phyloP scores from a whole-genome alignment of 2,797 vertebrate genomes.

The Poecile montanus region DNA sequence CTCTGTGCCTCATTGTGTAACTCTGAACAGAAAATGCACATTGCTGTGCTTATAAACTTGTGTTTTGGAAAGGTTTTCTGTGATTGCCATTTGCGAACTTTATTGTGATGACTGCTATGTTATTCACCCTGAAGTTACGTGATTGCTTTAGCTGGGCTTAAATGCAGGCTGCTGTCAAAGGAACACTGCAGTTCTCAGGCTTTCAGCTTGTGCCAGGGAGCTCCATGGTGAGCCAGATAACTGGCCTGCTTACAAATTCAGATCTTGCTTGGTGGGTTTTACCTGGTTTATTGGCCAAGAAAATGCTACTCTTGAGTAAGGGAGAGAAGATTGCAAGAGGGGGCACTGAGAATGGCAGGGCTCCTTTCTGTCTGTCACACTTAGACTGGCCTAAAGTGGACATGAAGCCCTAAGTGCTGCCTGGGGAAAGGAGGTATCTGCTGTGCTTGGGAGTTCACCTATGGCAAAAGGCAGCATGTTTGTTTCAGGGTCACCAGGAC shows the following conservation, averaged over 20 bases:
- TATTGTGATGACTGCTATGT: not conserved
- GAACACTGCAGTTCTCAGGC: not conserved
- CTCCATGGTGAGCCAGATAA: not conserved
- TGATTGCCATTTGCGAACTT: not conserved
- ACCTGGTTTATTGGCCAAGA: not conserved
- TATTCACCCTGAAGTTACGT: not conserved
- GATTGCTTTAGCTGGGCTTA: not conserved
- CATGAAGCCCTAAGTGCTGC: not conserved
- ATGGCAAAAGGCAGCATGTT: not conserved
- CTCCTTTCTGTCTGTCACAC: not conserved
- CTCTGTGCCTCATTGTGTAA: constrained; percentile 23
- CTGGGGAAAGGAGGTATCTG: not conserved
- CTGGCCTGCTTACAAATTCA: not conserved
- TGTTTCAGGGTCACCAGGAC: not conserved
- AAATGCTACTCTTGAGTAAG: not conserved
- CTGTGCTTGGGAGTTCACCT: not conserved
- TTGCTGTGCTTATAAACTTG: not conserved
- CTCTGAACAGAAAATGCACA: not conserved
- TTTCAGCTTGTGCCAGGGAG: not conserved
- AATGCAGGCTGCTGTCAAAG: not conserved
- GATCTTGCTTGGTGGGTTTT: not conserved
- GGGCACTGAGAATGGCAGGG: not conserved
- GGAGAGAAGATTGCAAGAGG: not conserved
- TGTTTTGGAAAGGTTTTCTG: not conserved
- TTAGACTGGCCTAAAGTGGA: not conserved